Evolutionary conservation across 2,113 vertebrate species (phyloP), one percentile per base, ranked within the genome.

Genomic region (Crotophaga sulcirostris): DNA sequence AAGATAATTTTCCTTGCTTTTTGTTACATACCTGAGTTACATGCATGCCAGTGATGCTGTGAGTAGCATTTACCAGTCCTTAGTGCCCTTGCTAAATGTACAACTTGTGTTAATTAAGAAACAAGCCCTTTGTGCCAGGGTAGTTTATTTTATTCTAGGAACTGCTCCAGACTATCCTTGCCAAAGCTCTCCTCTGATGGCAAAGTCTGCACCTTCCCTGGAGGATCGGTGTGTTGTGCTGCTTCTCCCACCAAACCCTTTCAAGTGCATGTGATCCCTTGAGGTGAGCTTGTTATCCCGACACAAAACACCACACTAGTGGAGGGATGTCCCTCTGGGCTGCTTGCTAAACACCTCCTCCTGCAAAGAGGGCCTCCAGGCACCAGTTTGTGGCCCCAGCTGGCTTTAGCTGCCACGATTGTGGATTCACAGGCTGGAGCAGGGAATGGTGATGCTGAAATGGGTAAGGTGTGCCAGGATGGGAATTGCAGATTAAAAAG

Each of bases 391-490:
- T 12, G 33, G 63, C 69, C 76, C 55, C 5, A 6, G 34, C 25
- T 86, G 68, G 8, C 26, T 94, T 64, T 63, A 75, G 52, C 36
- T 83, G 62, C 82, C 52, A 38, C 26, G 21, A 21, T 4, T 85
- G 56, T 0, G 0, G 52, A 25, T 87, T 89, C 58, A 44, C 66
- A 85, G 69, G n/a, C 47, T 1, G 0, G 20, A 75, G 9, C 0
- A 0, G 34, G 29, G 82, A 68, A 90, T 9, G 38, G n/a, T 34
- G 79, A 51, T 0, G 24, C n/a, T 1, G 23, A 69, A 80, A 69
- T 26, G 28, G 23, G 33, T 23, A 12, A 79, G 34, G 23, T 1
- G 5, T 87, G 69, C 56, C 73, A 82, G 58, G 40, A 54, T 36
- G 13, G 58, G 66, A 87, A 73, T 0, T 2, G 6, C 31, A 44